Conservation (phyloP, 2,888 invertebrate species). For the Podotricha telesiphe region DNA sequence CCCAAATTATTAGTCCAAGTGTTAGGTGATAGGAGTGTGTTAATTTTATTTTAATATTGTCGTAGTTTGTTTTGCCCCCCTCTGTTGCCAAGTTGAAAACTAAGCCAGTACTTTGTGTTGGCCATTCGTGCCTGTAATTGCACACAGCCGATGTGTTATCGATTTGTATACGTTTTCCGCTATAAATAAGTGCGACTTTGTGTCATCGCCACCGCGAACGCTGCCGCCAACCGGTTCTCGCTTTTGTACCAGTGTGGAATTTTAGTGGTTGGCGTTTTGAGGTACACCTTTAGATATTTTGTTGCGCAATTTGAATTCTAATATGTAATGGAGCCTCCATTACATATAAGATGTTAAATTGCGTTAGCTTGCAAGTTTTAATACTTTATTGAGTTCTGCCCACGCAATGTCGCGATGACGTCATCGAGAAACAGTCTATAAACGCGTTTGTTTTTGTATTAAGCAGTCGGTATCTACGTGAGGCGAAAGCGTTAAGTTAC, state of each 20-base stretch:
- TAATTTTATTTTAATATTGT: no score
- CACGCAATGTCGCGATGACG: constrained; percentile 54
- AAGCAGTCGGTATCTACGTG: constrained; percentile 10
- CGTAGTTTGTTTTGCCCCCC: constrained; percentile 44
- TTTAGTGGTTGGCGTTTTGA: constrained; percentile 46
- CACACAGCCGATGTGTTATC: constrained; percentile 66
- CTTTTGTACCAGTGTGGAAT: constrained; percentile 63
- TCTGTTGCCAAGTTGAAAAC: constrained; percentile 55
- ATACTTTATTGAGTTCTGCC: constrained; percentile 48
- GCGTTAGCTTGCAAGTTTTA: constrained; percentile 48
- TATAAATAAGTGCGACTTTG: constrained; percentile 79
- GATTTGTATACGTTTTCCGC: constrained; percentile 79
- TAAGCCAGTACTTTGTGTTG: constrained; percentile 53
- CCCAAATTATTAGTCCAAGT: neutral
- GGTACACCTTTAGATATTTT: constrained; percentile 53
- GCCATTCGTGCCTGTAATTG: constrained; percentile 48
- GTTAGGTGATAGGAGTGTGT: neutral
- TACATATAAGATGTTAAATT: no score
- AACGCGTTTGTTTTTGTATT: constrained; percentile 39
- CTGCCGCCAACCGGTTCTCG: constrained; percentile 67
- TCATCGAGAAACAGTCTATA: constrained; percentile 48
- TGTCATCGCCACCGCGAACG: constrained; percentile 66
- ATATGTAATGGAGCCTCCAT: constrained; percentile 47
- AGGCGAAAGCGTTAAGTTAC: constrained; percentile 26
- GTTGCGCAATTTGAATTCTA: constrained; percentile 62